Base-by-base conservation (phyloP, 2,113 vertebrate genomes). In the Tragulus kanchil region DNA sequence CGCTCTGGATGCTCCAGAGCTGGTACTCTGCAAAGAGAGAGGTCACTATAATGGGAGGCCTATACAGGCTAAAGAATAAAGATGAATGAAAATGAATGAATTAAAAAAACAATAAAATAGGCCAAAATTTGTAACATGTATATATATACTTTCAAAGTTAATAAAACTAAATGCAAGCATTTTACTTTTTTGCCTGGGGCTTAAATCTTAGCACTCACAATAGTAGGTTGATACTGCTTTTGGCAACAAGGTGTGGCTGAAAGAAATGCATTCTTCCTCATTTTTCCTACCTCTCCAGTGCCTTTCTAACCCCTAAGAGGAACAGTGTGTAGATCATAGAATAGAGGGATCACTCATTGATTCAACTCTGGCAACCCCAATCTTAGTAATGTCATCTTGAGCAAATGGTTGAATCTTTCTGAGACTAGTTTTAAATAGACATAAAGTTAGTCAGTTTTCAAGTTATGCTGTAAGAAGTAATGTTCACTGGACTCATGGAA, bases 381-480 rank as follows among this genome's bases (percentile, higher is more conserved):
- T 62, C 71, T 58, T 83, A 48, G 7, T 31, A 50, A 58, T 59
- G 17, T 64, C 64, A 50, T 95, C 82, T 67, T 16, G 4, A 42
- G 10, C 36, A 94, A 87, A 62, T 83, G 16, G n/a, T 79, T 59
- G n/a, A 77, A 64, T 26, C 42, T 82, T 87, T 91, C 48, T 31
- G 42, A 62, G 75, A 48, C 45, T 67, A 59, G 5, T 42, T 73
- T 89, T 90, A 52, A 90, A 85, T 42, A 87, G 25, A 75, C 6
- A 16, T 52, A 48, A 79, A 59, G 90, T 85, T 79, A 92, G 26
- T 26, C 94, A 14, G 28, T 85, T 90, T 81, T 85, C 56, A 90
- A 48, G 17, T 5, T 5, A n/a, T 94, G 82, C 52, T 77, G 0
- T 17, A 71, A 97, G 59, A 61, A 88, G 8, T 6, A 31, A 69